phyloP scores from a whole-genome alignment of 1,140 invertebrate species.

The Orussus abietinus region DNA sequence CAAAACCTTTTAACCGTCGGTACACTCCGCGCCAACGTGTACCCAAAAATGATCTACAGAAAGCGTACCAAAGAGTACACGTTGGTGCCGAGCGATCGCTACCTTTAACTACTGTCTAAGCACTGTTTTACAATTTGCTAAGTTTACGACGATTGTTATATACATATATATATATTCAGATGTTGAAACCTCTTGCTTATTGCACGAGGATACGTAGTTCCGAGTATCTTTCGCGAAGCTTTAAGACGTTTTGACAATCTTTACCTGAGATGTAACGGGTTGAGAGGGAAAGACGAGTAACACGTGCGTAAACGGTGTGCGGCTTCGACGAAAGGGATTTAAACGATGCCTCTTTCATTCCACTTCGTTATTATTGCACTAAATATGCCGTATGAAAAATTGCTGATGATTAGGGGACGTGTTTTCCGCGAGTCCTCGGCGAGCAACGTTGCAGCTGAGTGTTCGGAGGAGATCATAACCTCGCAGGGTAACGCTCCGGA shows the following conservation, averaged over 20 bases:
- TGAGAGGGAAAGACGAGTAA: conserved; percentile 1
- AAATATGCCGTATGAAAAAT: conserved; percentile 2
- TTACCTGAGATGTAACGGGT: conserved; percentile 3
- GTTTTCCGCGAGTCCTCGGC: not conserved
- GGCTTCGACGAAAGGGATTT: not conserved
- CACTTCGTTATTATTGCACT: not conserved
- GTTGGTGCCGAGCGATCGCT: not conserved
- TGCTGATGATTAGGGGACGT: not conserved
- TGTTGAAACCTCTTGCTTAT: conserved; percentile 1
- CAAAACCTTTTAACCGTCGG: not conserved
- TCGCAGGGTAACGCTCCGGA: too few relatives aligned
- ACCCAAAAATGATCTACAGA: conserved; percentile 4
- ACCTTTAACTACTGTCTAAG: too few relatives aligned
- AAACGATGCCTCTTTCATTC: too few relatives aligned
- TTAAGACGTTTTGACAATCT: conserved; percentile 19
- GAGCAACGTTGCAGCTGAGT: conserved; percentile 4
- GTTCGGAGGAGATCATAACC: too few relatives aligned
- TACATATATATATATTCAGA: not conserved
- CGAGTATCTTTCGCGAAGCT: conserved; percentile 8
- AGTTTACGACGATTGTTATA: conserved; percentile 5
- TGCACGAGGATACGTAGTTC: not conserved
- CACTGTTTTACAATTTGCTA: conserved; percentile 7
- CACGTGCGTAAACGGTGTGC: conserved; percentile 4
- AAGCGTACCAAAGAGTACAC: not conserved
- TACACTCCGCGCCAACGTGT: conserved; percentile 5